phyloP scores from a whole-genome alignment of 1,140 invertebrate species.

The Drosophila pallidifrons region DNA sequence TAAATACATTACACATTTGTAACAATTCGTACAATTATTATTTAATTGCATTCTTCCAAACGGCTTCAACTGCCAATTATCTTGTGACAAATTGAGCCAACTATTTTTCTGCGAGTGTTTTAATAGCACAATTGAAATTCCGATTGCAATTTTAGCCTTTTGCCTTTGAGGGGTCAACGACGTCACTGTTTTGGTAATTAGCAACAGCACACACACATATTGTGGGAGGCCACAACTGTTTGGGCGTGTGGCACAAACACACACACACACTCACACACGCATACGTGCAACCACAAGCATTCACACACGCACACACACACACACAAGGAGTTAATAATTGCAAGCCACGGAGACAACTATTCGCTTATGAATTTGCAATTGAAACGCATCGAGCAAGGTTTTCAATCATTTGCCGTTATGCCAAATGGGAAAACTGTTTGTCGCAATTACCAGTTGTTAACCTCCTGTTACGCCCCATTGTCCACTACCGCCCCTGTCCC shows the following conservation, averaged over 20 bases:
- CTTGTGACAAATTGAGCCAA: background rate
- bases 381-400: conserved; percentile 49
- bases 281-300: conserved; percentile 1
- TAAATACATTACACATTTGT: no score
- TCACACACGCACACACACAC: conserved; percentile 8
- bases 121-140: conserved; percentile 32
- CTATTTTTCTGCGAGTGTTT: conserved; percentile 34
- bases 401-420: conserved; percentile 68
- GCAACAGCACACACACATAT: conserved; percentile 53
- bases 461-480: conserved; percentile 34
- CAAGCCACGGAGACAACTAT: conserved; percentile 31
- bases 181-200: conserved; percentile 58
- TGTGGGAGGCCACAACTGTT: conserved; percentile 35
- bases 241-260: conserved; percentile 24
- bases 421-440: conserved; percentile 56
- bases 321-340: conserved; percentile 52
- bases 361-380: conserved; percentile 64
- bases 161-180: conserved; percentile 56
- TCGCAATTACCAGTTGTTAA: conserved; percentile 70
- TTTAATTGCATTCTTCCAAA: background rate
- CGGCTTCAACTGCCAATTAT: background rate
- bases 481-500: background rate
- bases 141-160: conserved; percentile 35
- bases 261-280: conserved; percentile 3
- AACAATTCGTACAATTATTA: background rate